Evolutionary conservation across 2,797 vertebrate species (phyloP), one percentile per base, ranked within the genome.

Genomic region (Steatocranus sp.): DNA sequence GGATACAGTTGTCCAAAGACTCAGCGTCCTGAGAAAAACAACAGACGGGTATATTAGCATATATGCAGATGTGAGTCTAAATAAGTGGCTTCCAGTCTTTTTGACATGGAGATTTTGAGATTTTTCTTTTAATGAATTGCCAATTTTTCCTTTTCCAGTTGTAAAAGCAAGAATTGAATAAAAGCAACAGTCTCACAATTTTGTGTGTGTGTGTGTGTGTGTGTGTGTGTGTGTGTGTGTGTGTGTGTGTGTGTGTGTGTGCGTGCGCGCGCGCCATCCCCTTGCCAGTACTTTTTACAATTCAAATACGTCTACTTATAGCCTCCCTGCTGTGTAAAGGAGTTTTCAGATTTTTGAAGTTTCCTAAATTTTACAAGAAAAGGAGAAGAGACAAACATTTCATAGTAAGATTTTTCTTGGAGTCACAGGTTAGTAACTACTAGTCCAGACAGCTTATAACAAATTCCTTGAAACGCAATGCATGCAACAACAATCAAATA

Each of bases 1-100:
- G 96, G 83, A 97, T 97, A 49, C 96, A 97, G 89, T 85, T 94
- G 91, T 97, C 97, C 84, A 97, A 93, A 48, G 97, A 97, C 87
- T 97, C 96, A 3, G 96, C 94, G 91, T 97, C 96, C 97, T 97
- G 87, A 20, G 18, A 68, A 20, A 80, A 36, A 81, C 25, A 73
- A 49, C 11, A 49, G 23, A 61, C 0, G 30, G 56, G 30, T 61
- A 34, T 17, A 32, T 12, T 49, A n/a, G 32, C 10, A 73, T 49
- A 32, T 73, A 9, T 32, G 43, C 43, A 73, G 43, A 73, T n/a
- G 9, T 6, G 25, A 48, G 2, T 48, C 17, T 48, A 73, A 48
- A 73, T 48, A 73, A 30, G 11, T 12, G 41, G 0, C 25, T 46
- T 17, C 23, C 66, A 18, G 66, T 46, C 23, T 46, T 70, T 73